Evolutionary conservation across 2,797 vertebrate genomes (phyloP).

Genomic region (Botia kubotai): DNA sequence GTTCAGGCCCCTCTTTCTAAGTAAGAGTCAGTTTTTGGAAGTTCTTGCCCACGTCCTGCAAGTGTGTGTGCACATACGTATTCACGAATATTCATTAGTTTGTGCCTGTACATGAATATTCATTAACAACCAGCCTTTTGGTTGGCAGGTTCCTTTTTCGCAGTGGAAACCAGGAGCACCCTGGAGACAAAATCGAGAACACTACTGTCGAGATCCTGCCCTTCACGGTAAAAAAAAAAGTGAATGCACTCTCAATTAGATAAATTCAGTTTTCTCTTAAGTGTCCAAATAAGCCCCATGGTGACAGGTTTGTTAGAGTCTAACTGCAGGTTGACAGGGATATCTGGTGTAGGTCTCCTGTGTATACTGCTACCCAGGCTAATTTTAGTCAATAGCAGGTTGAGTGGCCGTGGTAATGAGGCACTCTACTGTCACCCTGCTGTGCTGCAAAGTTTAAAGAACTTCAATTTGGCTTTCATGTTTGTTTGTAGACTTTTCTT

Average conservation of each 20-base stretch:
- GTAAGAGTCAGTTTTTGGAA: background rate
- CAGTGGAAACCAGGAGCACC: conserved; percentile 96
- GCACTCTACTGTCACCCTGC: conserved; percentile 17
- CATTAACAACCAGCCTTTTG: conserved; percentile 51
- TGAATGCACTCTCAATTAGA: background rate
- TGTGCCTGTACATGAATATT: conserved; percentile 35
- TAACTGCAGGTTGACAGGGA: conserved; percentile 10
- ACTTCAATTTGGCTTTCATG: conserved; percentile 33
- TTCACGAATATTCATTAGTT: conserved; percentile 7
- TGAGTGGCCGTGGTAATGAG: conserved; percentile 46
- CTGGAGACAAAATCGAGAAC: conserved; percentile 93
- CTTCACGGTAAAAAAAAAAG: conserved; percentile 79
- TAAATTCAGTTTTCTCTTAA: background rate
- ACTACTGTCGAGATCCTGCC: conserved; percentile 95
- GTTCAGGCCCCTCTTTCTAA: background rate
- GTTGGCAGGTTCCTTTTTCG: conserved; percentile 92
- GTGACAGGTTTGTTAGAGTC: conserved; percentile 21
- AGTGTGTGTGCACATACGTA: conserved; percentile 10
- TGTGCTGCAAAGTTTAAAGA: conserved; percentile 30
- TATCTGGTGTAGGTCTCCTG: conserved; percentile 12
- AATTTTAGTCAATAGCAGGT: conserved; percentile 51
- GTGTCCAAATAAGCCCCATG: conserved; percentile 12
- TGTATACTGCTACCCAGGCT: conserved; percentile 19
- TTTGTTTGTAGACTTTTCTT: conserved; percentile 9
- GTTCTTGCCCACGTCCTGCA: background rate